Evolutionary conservation across 2,113 vertebrate species (phyloP).

Genomic region (Urocynchramus pylzowi): DNA sequence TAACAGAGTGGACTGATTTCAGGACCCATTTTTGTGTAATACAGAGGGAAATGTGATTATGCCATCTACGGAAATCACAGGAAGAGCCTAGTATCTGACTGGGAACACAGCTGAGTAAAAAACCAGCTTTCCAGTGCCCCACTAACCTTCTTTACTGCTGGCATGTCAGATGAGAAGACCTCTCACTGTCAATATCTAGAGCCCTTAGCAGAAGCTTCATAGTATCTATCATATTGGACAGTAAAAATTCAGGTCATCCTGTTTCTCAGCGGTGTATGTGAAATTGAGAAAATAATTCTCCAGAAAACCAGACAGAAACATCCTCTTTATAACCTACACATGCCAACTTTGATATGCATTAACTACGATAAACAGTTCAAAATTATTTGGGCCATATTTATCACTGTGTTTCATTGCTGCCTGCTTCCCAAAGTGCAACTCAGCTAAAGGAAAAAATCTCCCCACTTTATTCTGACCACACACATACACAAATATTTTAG

Average conservation of each 20-base stretch:
- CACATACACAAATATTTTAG: background rate
- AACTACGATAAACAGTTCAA: background rate
- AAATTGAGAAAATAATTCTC: background rate
- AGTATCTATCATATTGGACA: background rate
- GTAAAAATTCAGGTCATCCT: background rate
- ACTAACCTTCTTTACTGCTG: background rate
- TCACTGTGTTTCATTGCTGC: background rate
- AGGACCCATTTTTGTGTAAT: background rate
- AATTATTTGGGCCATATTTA: background rate
- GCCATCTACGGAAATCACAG: background rate
- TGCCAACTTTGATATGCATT: background rate
- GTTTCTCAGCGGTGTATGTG: accelerated
- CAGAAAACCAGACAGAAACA: background rate
- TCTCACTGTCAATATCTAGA: background rate
- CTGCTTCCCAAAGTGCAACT: background rate
- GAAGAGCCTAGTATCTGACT: background rate
- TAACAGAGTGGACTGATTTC: background rate
- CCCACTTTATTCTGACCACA: background rate
- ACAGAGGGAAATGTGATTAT: accelerated
- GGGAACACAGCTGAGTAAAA: background rate
- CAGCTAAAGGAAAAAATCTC: background rate
- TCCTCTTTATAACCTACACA: background rate
- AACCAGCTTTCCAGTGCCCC: background rate
- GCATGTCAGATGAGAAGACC: background rate
- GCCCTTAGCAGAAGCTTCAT: background rate